A percentile compares a stretch with the other conserved stretches of the same genome.
Evolutionary conservation across 1,140 invertebrate genomes (phyloP).

Genomic region (Globodera ellingtonae): DNA sequence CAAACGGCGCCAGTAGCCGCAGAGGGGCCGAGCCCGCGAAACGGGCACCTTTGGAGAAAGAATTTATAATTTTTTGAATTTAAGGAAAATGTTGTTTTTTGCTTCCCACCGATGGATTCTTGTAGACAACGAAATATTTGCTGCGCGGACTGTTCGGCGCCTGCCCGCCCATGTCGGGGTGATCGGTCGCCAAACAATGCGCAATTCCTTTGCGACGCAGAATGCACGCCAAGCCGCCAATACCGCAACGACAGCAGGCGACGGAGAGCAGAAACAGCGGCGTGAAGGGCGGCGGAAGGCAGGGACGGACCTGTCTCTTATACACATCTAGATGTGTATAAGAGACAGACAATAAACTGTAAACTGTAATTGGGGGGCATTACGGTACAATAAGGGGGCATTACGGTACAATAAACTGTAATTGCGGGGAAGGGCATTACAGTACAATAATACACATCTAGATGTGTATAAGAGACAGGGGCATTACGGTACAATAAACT

Average conservation of each 20-base stretch:
- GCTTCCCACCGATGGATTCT: conserved; percentile 50
- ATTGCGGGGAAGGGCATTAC: neutral
- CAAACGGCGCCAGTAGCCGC: conserved; percentile 20
- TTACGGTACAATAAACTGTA: neutral
- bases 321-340: too few species aligned
- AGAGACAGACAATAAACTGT: too few species aligned
- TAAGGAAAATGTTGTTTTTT: conserved; percentile 18
- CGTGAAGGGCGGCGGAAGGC: conserved; percentile 60
- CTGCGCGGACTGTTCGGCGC: conserved; percentile 1
- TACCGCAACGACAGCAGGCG: conserved; percentile 35
- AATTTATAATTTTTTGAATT: neutral
- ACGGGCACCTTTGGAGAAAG: conserved; percentile 7
- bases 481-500: neutral
- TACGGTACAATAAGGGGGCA: neutral
- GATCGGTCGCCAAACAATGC: conserved; percentile 36
- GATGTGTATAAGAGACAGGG: too few species aligned
- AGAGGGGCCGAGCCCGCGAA: neutral
- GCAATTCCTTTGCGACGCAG: conserved; percentile 20
- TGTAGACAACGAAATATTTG: conserved; percentile 47
- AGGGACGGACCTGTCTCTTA: conserved; percentile 56
- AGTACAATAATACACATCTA: too few species aligned
- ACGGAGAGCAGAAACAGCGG: conserved; percentile 50
- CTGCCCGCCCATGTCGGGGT: conserved; percentile 39
- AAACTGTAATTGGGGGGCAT: neutral
- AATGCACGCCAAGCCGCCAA: conserved; percentile 11